Base-by-base conservation (phyloP, 2,888 invertebrate species). In the Hermaeophaga mercurialis region DNA sequence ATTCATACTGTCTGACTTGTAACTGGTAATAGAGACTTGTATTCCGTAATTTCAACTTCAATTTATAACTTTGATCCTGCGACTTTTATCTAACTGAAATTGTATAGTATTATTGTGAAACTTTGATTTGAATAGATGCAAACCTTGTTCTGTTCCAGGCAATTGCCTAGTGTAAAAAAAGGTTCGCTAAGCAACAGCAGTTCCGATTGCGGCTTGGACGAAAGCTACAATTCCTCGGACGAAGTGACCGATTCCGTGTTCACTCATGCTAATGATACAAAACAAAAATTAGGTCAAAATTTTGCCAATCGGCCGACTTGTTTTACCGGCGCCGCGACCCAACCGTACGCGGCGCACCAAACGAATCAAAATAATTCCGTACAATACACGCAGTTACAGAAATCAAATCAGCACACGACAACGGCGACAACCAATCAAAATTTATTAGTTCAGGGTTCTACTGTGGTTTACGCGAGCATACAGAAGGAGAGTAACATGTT, bases 151-250 rank as follows among this genome's bases (percentile, higher is more conserved):
- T 54, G 5, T 43, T n/a, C n/a, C n/a, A 81, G 91, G 53, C 88
- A 88, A 74, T 75, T 88, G 66, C 88, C 88, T 33, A 80, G 80
- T 47, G 75, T 75, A 3, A 81, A 82, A 66, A 81, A 81, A 60
- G 81, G 82, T 61, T 78, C 81, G 24, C 76, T 81, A 64, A 79
- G 78, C 65, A 88, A 88, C 75, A 77, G 77, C 63, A 77, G 77
- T 54, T 80, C 88, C 81, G 90, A 90, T 74, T 89, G 89, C 69
- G 89, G 89, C 24, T 80, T 90, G 61, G 89, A 89, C 71, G 89
- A 89, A 72, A 88, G 88, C 58, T 88, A 86, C 72, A 82, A 82
- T 66, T 83, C 83, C 0, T 83, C 81, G 41, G 83, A 83, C 62
- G 83, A 83, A 69, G 71, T 78, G 24, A 67, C 75, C 55, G 84